These are phyloP conservation scores for Zaprionus ornatus DNA, from an alignment of 1,140 invertebrate genomes.

Conservation along the genomic window DNA sequence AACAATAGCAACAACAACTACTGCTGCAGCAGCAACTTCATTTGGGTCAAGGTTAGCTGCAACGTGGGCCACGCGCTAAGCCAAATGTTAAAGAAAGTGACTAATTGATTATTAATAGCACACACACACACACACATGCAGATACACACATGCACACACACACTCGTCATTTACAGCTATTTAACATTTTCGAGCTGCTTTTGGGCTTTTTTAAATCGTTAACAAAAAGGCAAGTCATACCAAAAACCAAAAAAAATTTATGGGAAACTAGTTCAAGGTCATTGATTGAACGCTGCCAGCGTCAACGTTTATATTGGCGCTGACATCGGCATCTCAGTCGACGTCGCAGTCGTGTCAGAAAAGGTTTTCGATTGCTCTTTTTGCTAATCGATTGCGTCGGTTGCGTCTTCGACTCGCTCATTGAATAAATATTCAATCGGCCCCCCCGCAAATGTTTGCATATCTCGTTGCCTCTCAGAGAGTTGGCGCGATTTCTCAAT, in stretches of 20 bases:
- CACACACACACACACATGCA: slow-evolving; percentile 25
- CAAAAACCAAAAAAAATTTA: slow-evolving; percentile 47
- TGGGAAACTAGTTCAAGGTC: slow-evolving; percentile 79
- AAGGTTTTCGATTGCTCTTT: slow-evolving; percentile 35
- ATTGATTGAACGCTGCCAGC: slow-evolving; percentile 65
- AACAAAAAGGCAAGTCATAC: slow-evolving; percentile 56
- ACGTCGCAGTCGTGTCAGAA: slow-evolving; percentile 35
- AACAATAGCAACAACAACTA: background rate
- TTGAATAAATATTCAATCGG: slow-evolving; percentile 61
- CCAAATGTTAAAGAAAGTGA: slow-evolving; percentile 51
- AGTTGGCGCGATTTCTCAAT: slow-evolving; percentile 45
- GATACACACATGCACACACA: background rate
- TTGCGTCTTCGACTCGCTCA: slow-evolving; percentile 18
- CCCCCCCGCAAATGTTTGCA: slow-evolving; percentile 61
- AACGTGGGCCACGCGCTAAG: slow-evolving; percentile 28
- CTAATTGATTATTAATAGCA: slow-evolving; percentile 66
- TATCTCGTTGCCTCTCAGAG: slow-evolving; percentile 36
- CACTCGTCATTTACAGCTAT: slow-evolving; percentile 24
- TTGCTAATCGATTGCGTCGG: slow-evolving; percentile 67
- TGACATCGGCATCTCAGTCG: slow-evolving; percentile 7
- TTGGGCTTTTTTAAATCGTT: slow-evolving; percentile 47
- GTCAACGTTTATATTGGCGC: slow-evolving; percentile 10
- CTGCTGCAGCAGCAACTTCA: slow-evolving; percentile 19
- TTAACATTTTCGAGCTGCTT: slow-evolving; percentile 30
- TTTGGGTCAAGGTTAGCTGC: slow-evolving; percentile 78